Conservation (phyloP, 1,140 invertebrate species). For the Planococcus citri region DNA sequence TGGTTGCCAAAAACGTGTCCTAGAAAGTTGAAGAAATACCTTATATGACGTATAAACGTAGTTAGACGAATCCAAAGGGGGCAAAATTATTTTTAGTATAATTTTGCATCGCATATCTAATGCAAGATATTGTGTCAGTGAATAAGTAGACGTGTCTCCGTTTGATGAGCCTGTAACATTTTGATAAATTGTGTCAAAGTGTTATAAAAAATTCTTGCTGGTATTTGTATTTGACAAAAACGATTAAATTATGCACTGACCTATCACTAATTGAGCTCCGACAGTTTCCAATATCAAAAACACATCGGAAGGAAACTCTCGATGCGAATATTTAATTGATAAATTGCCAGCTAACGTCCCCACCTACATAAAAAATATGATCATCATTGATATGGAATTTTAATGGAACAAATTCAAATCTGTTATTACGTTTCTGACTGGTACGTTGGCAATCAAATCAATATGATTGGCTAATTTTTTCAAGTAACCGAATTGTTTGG, state of each 20-base stretch:
- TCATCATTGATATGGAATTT: no score
- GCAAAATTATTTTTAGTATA: neutral
- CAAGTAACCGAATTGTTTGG: constrained; percentile 33
- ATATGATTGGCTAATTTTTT: constrained; percentile 46
- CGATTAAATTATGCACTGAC: no score
- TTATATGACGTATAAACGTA: neutral
- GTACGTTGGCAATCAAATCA: constrained; percentile 55
- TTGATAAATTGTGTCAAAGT: neutral
- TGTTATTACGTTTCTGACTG: constrained; percentile 55
- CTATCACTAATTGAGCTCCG: constrained; percentile 25
- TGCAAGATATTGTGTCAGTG: constrained; percentile 36
- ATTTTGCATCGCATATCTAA: neutral
- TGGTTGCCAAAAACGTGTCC: no score
- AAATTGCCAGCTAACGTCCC: constrained; percentile 66
- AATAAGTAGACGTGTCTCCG: no score
- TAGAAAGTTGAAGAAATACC: neutral
- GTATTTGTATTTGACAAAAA: no score
- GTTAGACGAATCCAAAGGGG: neutral
- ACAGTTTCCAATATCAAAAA: constrained; percentile 52
- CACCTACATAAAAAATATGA: constrained; percentile 37
- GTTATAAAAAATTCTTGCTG: no score
- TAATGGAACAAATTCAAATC: neutral
- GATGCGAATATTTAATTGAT: constrained; percentile 55
- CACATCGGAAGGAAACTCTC: constrained; percentile 62
- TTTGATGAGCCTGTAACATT: no score